Evolutionary conservation across 2,113 vertebrate genomes (phyloP), one percentile per base, ranked within the genome.

Genomic region (Neoarius graeffei): DNA sequence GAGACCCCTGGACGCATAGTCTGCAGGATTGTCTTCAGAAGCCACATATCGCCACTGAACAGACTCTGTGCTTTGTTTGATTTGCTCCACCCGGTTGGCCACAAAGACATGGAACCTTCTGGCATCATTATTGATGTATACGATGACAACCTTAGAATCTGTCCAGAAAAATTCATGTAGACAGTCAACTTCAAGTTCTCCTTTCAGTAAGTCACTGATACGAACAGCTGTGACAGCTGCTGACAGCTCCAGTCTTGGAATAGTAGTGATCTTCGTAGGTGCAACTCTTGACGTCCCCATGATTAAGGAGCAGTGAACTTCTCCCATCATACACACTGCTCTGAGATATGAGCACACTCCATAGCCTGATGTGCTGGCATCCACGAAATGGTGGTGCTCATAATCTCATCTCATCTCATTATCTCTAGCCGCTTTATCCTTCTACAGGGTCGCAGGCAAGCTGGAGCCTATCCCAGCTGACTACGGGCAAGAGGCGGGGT

Each of bases 191-290:
- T 89, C 88, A 20, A 91, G 48, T 23, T 91, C 86, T 19, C 57
- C 81, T 20, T 56, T 89, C 1, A 88, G 84, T 20, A 91, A 20
- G 30, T 91, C 85, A 86, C 85, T 87, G 11, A 42, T 84, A 9
- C 79, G 57, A 3, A 87, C 85, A 79, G 90, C 90, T 15, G 87
- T 81, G 0, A 91, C 89, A 56, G 87, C 89, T 50, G 87, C 89
- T 66, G 81, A 84, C 10, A 87, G 60, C 19, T 89, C 88, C 7
- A 90, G 48, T 35, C 87, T 81, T 66, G 87, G 81, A 50, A 90
- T 80, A 0, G 85, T 89, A 1, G 76, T 89, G 17, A 86, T 48
- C 14, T 88, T 88, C 1, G n/a, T 71, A 4, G 80, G 87, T 19
- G 83, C 69, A 0, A 88, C 81, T 86, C 87, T 88, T 7, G 89